Evolutionary conservation across 1,140 invertebrate genomes (phyloP).

Genomic region (Chlorops oryzae): DNA sequence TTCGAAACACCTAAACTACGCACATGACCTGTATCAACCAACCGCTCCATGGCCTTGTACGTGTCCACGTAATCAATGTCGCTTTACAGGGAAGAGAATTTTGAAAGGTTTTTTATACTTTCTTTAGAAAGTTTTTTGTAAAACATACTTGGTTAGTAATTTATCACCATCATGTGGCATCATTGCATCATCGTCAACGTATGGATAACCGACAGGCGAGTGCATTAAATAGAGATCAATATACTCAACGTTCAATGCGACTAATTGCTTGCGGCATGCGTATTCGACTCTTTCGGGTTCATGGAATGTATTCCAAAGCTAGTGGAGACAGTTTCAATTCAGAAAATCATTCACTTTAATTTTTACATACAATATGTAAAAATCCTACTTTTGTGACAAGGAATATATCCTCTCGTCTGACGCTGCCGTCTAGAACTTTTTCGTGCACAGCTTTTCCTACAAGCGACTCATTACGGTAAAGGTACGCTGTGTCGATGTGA

Average conservation of each 20-base stretch:
- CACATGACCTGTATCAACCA: slow-evolving; percentile 63
- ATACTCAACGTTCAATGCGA: slow-evolving; percentile 61
- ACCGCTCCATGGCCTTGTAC: slow-evolving; percentile 79
- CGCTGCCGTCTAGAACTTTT: slow-evolving; percentile 56
- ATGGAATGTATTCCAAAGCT: slow-evolving; percentile 31
- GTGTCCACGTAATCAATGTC: slow-evolving; percentile 76
- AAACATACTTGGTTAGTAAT: slow-evolving; percentile 22
- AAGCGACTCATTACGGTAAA: slow-evolving; percentile 63
- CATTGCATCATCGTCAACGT: slow-evolving; percentile 22
- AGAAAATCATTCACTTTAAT: no score
- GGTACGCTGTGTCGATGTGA: slow-evolving; percentile 68
- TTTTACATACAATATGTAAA: no score
- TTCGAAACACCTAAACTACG: slow-evolving; percentile 84
- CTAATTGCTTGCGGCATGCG: slow-evolving; percentile 50
- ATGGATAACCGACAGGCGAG: slow-evolving; percentile 57
- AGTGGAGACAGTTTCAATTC: no score
- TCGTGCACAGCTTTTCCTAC: slow-evolving; percentile 62
- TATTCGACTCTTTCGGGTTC: slow-evolving; percentile 25
- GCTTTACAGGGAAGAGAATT: slow-evolving; percentile 11
- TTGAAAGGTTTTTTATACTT: no score
- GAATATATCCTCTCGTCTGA: slow-evolving; percentile 63
- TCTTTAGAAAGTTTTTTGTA: not conserved
- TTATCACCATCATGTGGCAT: slow-evolving; percentile 20
- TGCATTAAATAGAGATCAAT: slow-evolving; percentile 73
- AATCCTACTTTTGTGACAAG: slow-evolving; percentile 58